Conservation (phyloP, 2,113 vertebrate species). For the Campylorhamphus procurvoides region DNA sequence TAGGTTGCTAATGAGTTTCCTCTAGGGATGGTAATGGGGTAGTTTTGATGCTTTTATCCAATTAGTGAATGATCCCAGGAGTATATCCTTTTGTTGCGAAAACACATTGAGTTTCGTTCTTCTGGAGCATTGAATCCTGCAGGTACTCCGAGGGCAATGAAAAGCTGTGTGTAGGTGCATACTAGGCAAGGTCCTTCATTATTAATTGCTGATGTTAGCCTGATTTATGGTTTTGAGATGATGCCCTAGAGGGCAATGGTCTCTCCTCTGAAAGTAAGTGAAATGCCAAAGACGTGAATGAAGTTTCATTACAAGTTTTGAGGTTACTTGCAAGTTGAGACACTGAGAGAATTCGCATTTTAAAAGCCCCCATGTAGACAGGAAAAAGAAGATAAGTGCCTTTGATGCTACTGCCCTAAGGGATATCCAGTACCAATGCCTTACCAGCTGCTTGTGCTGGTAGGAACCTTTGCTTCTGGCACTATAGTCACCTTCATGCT, state of each 20-base stretch:
- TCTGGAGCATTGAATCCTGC: not conserved
- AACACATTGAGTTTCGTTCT: not conserved
- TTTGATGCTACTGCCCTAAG: not conserved
- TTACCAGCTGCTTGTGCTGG: not conserved
- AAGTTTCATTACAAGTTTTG: slow-evolving; percentile 4
- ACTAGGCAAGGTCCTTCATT: not conserved
- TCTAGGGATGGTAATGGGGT: slow-evolving; percentile 48
- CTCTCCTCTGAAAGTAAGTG: not conserved
- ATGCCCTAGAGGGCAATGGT: not conserved
- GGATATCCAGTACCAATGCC: not conserved
- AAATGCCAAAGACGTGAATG: not conserved
- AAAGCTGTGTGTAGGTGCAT: not conserved
- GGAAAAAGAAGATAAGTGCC: not conserved
- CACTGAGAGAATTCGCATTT: not conserved
- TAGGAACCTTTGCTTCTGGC: not conserved
- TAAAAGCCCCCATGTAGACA: not conserved
- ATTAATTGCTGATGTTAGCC: not conserved
- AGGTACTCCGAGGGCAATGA: not conserved
- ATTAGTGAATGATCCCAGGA: slow-evolving; percentile 56
- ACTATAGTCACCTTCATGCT: not conserved
- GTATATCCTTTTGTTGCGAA: slow-evolving; percentile 42
- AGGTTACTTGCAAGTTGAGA: not conserved
- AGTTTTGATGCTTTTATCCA: slow-evolving; percentile 59
- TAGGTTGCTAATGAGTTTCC: slow-evolving; percentile 62
- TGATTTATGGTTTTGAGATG: not conserved